Evolutionary conservation across 2,888 invertebrate species (phyloP), one percentile per base, ranked within the genome.

Genomic region (Ceriagrion tenellum): DNA sequence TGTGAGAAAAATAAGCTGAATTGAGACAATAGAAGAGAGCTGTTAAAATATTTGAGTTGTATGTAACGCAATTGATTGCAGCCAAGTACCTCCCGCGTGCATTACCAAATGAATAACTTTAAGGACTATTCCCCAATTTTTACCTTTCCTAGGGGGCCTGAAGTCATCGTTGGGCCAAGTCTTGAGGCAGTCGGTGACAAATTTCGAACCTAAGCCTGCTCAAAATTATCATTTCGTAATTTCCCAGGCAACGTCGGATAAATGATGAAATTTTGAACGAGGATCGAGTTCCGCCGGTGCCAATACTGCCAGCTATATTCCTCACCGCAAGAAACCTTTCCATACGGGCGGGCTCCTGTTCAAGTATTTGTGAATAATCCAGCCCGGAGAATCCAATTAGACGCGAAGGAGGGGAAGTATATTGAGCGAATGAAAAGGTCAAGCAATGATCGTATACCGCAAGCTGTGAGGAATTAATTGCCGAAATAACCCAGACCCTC

Each of bases 361-460:
- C n/a, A 69, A 81, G 81, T 81, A 35, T 16, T 81, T 35, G 35
- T 30, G 81, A 35, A 81, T 30, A 18, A 81, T 35, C 81, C 81
- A 13, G 35, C 16, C 81, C 35, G 35, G 81, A 81, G 35, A 81
- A 81, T 81, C 81, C 81, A 81, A 81, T 81, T 81, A 81, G 81
- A 81, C 26, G 35, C 81, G 35, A 12, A 3, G 23, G 69, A 59
- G 59, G 81, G 69, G 12, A n/a, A 2, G 30, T 81, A 35, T 81
- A 81, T 35, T 81, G 81, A 81, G 81, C 81, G 35, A 81, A 81
- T 81, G 81, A 81, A 81, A 81, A 35, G 81, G 81, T 81, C 81
- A 81, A 81, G 81, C 81, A 81, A 81, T 81, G 81, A 81, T 81
- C 81, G 81, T 81, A 35, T 81, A 35, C 81, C 81, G 35, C 81